phyloP scores from a whole-genome alignment of 2,113 vertebrate species.

The Eubucco bourcierii region DNA sequence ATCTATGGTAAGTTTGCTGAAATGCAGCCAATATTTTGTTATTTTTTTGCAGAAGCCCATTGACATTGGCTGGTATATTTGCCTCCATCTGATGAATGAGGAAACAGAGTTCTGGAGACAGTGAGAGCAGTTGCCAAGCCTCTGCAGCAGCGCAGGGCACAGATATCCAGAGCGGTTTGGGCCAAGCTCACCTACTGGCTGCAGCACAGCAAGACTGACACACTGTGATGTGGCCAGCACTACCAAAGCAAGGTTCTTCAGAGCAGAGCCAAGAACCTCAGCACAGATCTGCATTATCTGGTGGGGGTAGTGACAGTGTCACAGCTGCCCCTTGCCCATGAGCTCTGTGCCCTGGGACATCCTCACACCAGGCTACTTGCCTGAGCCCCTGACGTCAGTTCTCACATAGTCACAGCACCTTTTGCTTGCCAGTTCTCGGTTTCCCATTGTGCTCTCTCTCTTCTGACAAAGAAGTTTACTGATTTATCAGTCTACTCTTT shows the following conservation, averaged over 20 bases:
- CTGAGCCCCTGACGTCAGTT: neutral
- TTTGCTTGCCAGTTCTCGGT: neutral
- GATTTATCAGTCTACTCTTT: neutral
- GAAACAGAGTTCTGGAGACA: neutral
- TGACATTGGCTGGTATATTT: neutral
- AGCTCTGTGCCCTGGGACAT: neutral
- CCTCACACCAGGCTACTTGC: neutral
- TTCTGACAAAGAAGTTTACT: neutral
- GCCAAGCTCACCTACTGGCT: neutral
- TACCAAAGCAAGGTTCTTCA: neutral
- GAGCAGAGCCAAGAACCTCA: neutral
- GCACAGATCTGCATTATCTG: accelerated
- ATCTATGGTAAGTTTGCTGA: neutral
- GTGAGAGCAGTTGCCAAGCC: neutral
- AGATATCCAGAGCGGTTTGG: neutral
- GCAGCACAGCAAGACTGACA: neutral
- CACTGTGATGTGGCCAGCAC: neutral
- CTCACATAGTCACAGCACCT: neutral
- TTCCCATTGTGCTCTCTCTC: neutral
- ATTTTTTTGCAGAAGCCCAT: neutral
- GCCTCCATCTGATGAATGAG: neutral
- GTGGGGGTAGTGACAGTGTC: neutral
- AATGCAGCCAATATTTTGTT: neutral
- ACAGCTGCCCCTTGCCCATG: neutral
- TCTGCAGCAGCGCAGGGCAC: neutral